These are phyloP conservation scores for Perca fluviatilis DNA, from an alignment of 2,113 vertebrate genomes.

Conservation along the genomic window DNA sequence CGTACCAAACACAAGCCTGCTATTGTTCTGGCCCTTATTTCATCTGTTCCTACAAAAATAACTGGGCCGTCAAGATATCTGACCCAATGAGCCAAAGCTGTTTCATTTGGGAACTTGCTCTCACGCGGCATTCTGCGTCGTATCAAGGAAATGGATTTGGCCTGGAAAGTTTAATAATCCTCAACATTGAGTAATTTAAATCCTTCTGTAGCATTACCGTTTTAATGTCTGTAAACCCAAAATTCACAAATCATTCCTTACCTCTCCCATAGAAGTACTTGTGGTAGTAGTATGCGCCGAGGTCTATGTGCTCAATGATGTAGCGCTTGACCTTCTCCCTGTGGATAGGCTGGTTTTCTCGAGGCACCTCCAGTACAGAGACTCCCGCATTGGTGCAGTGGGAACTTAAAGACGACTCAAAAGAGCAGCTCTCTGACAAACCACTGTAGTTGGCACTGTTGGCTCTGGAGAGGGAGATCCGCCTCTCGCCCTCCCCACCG, in stretches of 20 bases:
- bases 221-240: neutral
- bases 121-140: conserved; percentile 9
- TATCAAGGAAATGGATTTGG: conserved; percentile 39
- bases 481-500: conserved; percentile 94
- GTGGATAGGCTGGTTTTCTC: conserved; percentile 95
- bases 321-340: conserved; percentile 98
- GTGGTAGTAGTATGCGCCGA: conserved; percentile 97
- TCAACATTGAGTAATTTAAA: conserved; percentile 19
- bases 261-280: conserved; percentile 98
- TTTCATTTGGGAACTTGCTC: conserved; percentile 35
- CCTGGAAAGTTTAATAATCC: conserved; percentile 30
- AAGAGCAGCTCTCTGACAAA: conserved; percentile 93
- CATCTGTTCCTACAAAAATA: conserved; percentile 68
- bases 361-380: conserved; percentile 95
- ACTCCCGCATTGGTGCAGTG: conserved; percentile 98
- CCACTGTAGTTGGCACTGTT: conserved; percentile 88
- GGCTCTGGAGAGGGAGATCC: conserved; percentile 92
- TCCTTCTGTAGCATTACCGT: conserved; percentile 6
- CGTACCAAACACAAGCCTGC: conserved; percentile 60
- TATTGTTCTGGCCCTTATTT: conserved; percentile 73
- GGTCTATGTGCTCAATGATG: conserved; percentile 97
- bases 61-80: conserved; percentile 61
- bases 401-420: conserved; percentile 95
- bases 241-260: conserved; percentile 73
- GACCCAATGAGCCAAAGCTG: conserved; percentile 49